Conservation (phyloP, 2,888 invertebrate species). For the Trissonchulus latispiculum region DNA sequence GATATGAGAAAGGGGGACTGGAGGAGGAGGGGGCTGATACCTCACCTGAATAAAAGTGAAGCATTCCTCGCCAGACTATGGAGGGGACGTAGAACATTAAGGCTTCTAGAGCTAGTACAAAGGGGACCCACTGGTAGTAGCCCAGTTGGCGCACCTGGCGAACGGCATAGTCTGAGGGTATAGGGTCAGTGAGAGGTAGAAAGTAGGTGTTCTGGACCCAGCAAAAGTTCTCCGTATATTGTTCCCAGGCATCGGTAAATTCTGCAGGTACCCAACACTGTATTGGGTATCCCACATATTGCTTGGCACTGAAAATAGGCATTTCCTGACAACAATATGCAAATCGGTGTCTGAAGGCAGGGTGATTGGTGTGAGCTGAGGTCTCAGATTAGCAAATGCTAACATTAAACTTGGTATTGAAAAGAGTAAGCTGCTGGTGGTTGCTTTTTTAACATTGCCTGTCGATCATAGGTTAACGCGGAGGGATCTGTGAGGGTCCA, state of each 20-base stretch:
- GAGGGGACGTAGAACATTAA: constrained; percentile 50
- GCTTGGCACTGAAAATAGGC: neutral
- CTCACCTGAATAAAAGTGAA: constrained; percentile 46
- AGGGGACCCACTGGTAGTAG: constrained; percentile 46
- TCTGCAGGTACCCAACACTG: neutral
- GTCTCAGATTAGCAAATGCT: too few species aligned
- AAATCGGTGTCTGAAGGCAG: too few species aligned
- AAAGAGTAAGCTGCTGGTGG: too few species aligned
- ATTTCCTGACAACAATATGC: too few species aligned
- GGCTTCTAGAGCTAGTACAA: constrained; percentile 50
- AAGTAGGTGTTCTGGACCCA: neutral
- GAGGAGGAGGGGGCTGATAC: constrained; percentile 4
- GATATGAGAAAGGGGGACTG: constrained; percentile 7
- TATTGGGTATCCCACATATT: neutral
- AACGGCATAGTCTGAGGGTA: neutral
- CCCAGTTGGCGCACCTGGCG: neutral
- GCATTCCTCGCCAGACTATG: constrained; percentile 49
- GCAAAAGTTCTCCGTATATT: constrained; percentile 6
- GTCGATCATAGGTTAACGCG: too few species aligned
- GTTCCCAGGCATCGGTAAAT: neutral
- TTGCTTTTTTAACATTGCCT: too few species aligned
- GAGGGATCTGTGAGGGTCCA: too few species aligned
- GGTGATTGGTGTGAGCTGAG: too few species aligned
- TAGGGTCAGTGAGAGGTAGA: neutral
- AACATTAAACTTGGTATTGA: too few species aligned